These are phyloP conservation scores for Pollicipes pollicipes DNA, from an alignment of 1,140 invertebrate species.

Conservation along the genomic window DNA sequence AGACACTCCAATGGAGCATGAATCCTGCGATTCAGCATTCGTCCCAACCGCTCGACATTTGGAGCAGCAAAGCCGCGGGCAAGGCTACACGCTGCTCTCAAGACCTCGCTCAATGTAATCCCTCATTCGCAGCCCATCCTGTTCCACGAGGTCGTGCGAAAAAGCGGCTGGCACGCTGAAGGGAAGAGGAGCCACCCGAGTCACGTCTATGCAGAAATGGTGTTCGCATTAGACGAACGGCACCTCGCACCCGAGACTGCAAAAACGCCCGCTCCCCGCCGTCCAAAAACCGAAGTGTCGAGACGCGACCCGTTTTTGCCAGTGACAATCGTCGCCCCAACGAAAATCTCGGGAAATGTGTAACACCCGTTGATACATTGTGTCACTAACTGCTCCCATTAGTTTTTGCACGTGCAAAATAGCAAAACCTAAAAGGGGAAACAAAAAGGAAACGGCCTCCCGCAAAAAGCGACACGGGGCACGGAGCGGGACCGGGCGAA, in stretches of 20 bases:
- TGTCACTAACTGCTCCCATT: neutral
- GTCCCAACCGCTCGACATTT: too few relatives aligned
- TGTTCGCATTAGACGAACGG: neutral
- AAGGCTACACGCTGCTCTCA: too few relatives aligned
- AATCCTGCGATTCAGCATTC: too few relatives aligned
- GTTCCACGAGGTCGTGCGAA: too few relatives aligned
- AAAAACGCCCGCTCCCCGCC: neutral
- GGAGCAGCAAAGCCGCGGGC: too few relatives aligned
- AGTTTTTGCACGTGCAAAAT: neutral
- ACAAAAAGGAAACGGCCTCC: neutral
- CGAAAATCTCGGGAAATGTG: neutral
- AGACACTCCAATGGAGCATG: too few relatives aligned
- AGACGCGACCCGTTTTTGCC: neutral
- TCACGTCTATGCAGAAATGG: too few relatives aligned
- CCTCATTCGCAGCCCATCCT: too few relatives aligned
- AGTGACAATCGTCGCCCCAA: neutral
- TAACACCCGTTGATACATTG: constrained; percentile 1
- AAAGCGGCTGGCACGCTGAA: too few relatives aligned
- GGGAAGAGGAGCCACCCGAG: too few relatives aligned
- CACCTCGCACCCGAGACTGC: neutral
- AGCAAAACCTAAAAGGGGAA: neutral
- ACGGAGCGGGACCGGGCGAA: neutral
- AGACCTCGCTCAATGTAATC: too few relatives aligned
- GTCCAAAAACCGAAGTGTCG: neutral
- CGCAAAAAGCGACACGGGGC: neutral